Evolutionary conservation across 2,113 vertebrate species (phyloP).

Genomic region (Centrocercus urophasianus): DNA sequence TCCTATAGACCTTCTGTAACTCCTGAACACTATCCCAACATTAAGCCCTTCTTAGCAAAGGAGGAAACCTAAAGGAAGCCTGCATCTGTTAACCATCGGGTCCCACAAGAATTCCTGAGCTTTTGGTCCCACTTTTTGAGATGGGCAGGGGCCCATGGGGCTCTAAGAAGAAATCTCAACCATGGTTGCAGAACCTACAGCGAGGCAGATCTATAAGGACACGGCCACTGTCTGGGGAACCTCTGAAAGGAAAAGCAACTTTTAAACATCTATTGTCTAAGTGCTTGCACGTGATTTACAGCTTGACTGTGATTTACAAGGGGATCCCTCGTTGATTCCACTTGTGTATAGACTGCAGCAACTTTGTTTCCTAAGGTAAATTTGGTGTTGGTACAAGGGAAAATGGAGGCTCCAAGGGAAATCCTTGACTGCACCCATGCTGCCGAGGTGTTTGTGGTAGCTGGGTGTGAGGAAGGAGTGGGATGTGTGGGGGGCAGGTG

Average conservation of each 20-base stretch:
- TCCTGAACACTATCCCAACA: not conserved
- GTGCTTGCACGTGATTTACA: not conserved
- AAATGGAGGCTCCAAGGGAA: not conserved
- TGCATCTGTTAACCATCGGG: not conserved
- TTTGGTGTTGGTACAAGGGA: not conserved
- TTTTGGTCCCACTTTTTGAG: not conserved
- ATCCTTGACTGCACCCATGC: not conserved
- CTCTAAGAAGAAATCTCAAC: not conserved
- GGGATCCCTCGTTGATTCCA: not conserved
- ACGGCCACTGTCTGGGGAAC: not conserved
- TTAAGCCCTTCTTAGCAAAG: not conserved
- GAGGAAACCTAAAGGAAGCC: not conserved
- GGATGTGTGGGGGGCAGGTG: not conserved
- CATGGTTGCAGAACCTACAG: not conserved
- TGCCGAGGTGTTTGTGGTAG: accelerated
- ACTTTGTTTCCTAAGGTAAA: not conserved
- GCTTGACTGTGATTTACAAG: too few species aligned
- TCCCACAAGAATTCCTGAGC: not conserved
- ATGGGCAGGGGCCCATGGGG: not conserved
- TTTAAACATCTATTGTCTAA: not conserved
- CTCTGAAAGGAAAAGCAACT: not conserved
- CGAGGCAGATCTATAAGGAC: not conserved
- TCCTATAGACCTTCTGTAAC: not conserved
- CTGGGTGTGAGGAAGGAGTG: accelerated
- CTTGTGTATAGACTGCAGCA: not conserved